Evolutionary conservation across 2,797 vertebrate genomes (phyloP).

Genomic region (Rhabdomys pumilio): DNA sequence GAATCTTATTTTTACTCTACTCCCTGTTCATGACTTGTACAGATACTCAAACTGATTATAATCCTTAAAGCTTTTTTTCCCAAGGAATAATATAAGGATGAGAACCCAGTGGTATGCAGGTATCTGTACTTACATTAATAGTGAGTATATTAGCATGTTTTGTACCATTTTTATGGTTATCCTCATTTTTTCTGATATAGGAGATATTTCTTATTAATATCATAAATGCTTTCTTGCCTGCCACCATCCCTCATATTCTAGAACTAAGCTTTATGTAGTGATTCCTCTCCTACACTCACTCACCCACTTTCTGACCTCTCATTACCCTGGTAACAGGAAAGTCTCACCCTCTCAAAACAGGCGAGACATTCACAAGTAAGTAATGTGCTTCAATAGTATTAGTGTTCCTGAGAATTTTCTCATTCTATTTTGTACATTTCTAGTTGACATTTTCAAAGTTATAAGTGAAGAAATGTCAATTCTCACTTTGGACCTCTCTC

Average conservation of each 20-base stretch:
- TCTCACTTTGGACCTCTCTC: neutral
- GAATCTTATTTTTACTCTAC: neutral
- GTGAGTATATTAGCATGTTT: neutral
- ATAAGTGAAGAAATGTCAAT: constrained; percentile 21
- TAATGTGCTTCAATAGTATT: neutral
- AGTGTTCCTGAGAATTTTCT: neutral
- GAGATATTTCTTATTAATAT: neutral
- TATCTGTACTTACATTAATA: neutral
- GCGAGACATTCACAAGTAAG: neutral
- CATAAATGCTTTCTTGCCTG: neutral
- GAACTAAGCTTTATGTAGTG: neutral
- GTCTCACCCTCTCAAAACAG: neutral
- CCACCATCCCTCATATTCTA: neutral
- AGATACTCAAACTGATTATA: neutral
- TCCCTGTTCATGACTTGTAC: neutral
- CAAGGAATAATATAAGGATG: neutral
- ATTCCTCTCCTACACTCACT: neutral
- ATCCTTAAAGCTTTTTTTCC: neutral
- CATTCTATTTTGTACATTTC: constrained; percentile 9
- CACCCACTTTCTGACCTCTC: neutral
- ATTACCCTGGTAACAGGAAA: constrained; percentile 5
- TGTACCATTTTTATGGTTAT: neutral
- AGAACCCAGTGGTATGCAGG: neutral
- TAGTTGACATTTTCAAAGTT: constrained; percentile 41
- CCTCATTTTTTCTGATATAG: neutral